A percentile compares a stretch with the other conserved stretches of the same genome.
These are phyloP conservation scores for Prosapia bicincta DNA, from an alignment of 2,888 invertebrate species.

Conservation along the genomic window DNA sequence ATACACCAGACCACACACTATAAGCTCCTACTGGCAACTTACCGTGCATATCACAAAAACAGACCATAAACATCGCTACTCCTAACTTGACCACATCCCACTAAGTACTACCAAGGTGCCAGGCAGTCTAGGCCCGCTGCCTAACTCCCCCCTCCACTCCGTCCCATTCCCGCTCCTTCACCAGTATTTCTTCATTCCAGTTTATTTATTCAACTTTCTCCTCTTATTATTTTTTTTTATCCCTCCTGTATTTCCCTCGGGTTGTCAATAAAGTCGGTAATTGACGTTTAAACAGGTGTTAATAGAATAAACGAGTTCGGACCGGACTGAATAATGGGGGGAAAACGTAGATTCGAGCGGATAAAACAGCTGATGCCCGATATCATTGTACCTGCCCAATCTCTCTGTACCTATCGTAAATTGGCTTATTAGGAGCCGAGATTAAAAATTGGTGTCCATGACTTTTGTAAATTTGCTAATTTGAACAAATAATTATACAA, in stretches of 20 bases:
- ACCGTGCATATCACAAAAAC: not conserved
- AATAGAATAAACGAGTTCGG: not conserved
- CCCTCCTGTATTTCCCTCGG: not conserved
- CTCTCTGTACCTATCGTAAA: no score
- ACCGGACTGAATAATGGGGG: no score
- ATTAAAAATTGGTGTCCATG: no score
- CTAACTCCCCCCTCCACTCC: not conserved
- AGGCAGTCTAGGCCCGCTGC: conserved; percentile 4
- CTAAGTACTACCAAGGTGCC: not conserved
- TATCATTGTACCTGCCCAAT: no score
- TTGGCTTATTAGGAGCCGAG: no score
- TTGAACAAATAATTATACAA: no score
- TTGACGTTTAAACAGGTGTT: not conserved
- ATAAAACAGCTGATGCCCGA: no score
- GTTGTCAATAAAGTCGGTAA: not conserved
- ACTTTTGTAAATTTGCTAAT: no score
- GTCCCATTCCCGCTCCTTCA: not conserved
- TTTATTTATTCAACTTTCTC: not conserved
- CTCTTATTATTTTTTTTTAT: not conserved
- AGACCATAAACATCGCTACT: not conserved
- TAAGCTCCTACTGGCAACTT: no score
- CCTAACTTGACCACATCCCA: not conserved
- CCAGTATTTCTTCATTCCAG: not conserved
- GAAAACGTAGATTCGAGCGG: no score
- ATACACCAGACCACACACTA: no score